Percentiles rank a stretch among this genome's conserved stretches.
Conservation (phyloP, 23 tunicate genomes). For the Trididemnum nubilum region DNA sequence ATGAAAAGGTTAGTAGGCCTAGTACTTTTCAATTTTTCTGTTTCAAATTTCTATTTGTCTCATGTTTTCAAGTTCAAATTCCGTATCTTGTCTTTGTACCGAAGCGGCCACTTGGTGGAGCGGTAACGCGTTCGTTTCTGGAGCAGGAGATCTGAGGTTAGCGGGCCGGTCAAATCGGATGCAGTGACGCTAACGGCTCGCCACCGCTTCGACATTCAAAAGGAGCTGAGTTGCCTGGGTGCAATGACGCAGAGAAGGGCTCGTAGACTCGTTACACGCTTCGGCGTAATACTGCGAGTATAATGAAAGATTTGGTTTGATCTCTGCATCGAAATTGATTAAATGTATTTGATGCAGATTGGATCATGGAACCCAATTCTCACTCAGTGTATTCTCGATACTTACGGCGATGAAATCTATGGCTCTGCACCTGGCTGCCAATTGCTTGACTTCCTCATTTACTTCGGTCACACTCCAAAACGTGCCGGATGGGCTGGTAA, state of each 20-base stretch:
- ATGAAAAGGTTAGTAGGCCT: no score
- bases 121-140: background rate
- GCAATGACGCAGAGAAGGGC: background rate
- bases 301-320: background rate
- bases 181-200: background rate
- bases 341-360: background rate
- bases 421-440: slow-evolving; percentile 69
- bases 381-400: slow-evolving; percentile 54
- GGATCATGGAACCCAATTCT: slow-evolving; percentile 67
- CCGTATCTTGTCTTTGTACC: no score
- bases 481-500: slow-evolving; percentile 85
- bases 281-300: background rate
- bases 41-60: no score
- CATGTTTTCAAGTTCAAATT: background rate
- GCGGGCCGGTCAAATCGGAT: background rate
- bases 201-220: background rate
- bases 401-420: slow-evolving; percentile 46
- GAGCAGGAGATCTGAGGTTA: background rate
- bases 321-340: background rate
- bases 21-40: no score
- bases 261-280: background rate
- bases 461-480: slow-evolving; percentile 58
- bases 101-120: background rate
- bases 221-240: background rate
- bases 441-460: slow-evolving; percentile 51